Base-by-base conservation (phyloP, 1,140 invertebrate genomes). In the Solenopsis fugax region DNA sequence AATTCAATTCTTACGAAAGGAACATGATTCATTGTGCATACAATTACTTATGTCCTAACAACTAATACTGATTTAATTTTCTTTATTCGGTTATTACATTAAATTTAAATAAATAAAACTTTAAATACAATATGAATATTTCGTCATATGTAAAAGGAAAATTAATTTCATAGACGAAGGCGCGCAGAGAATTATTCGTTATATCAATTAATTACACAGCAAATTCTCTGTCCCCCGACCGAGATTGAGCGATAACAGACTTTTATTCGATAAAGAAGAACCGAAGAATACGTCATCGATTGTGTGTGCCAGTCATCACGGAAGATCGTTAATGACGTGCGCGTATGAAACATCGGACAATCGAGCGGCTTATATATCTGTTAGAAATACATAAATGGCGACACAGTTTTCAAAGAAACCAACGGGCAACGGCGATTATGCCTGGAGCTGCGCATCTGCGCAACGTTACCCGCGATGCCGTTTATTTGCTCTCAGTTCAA, bases 401-500 rank as follows among this genome's bases (percentile, higher is more conserved):
- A 84, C 69, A 81, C 50, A 34, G 9, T 48, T 82, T 73, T 84
- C 54, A 84, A 84, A 84, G 69, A 62, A 75, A 75, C 37, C 34
- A 75, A 81, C 52, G 41, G 24, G n/a, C 73, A 13, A 18, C 52
- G 10, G 45, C 24, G 34, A 75, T 84, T 72, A 64, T 50, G 81
- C 71, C 13, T 21, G 18, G 13, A 13, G 54, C n/a, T 4, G 37
- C 29, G 54, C 37, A 82, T 86, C 87, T 89, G 88, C 71, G 84
- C 75, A 89, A 48, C 75, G 75, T 89, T 78, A 69, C 37, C 12
- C 56, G 24, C 60, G 21, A 37, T 37, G 56, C 48, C 41, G 88
- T 89, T 89, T 89, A 89, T 89, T 89, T 89, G 54, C 69, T 58
- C 75, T 21, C 85, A 13, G 41, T 54, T 81, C 76, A 81, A 89